Evolutionary conservation across 2,113 vertebrate species (phyloP).

Genomic region (Zapus hudsonius): DNA sequence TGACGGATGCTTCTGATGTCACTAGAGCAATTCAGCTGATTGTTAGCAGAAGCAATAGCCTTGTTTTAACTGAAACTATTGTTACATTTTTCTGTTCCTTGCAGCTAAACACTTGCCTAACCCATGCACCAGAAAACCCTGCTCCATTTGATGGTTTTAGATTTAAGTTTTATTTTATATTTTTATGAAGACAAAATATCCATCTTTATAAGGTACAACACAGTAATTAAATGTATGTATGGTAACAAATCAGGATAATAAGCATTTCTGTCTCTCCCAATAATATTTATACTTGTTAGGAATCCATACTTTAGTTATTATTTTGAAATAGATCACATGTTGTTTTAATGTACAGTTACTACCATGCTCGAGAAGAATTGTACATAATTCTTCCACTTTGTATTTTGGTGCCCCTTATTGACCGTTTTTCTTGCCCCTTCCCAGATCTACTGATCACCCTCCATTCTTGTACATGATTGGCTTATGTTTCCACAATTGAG

Average conservation of each 20-base stretch:
- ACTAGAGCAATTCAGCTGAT: background rate
- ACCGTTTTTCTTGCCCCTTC: background rate
- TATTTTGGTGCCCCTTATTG: background rate
- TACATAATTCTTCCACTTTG: background rate
- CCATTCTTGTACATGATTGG: background rate
- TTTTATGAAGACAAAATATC: background rate
- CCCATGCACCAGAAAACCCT: background rate
- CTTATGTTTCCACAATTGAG: background rate
- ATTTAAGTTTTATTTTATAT: background rate
- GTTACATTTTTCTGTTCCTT: conserved; percentile 22
- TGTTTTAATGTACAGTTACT: background rate
- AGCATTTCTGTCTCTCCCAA: background rate
- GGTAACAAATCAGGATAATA: background rate
- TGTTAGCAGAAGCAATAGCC: background rate
- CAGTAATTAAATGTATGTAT: background rate
- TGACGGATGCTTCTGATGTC: background rate
- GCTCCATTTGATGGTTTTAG: background rate
- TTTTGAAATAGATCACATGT: background rate
- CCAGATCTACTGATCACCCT: background rate
- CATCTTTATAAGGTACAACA: background rate
- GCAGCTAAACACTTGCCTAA: conserved; percentile 40
- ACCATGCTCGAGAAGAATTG: background rate
- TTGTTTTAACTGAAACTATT: background rate
- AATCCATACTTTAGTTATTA: background rate
- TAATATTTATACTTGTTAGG: background rate